Percentiles rank a stretch among this genome's conserved stretches.
phyloP scores from a whole-genome alignment of 2,888 invertebrate genomes.

The Pegoplata infirma region DNA sequence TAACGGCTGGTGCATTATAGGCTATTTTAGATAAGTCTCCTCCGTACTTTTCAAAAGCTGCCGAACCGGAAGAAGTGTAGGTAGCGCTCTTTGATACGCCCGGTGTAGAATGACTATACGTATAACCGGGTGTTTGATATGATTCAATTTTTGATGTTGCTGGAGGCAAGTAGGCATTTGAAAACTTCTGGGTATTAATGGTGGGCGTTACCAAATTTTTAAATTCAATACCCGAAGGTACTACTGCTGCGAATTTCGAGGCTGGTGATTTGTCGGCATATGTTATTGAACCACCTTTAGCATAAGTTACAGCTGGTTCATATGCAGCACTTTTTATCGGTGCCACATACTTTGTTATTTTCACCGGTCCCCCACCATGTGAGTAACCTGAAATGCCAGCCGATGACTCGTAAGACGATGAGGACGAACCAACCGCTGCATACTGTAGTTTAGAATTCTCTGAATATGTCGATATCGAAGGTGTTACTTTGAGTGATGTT shows the following conservation, averaged over 20 bases:
- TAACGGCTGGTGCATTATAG: slow-evolving; percentile 70
- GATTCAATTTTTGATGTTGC: slow-evolving; percentile 66
- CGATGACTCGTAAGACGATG: slow-evolving; percentile 71
- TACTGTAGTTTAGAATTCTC: slow-evolving; percentile 76
- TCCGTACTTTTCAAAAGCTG: slow-evolving; percentile 40
- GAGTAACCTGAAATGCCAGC: slow-evolving; percentile 72
- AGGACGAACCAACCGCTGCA: slow-evolving; percentile 72
- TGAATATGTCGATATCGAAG: slow-evolving; percentile 72
- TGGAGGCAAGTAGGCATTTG: slow-evolving; percentile 72
- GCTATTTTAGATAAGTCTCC: slow-evolving; percentile 53
- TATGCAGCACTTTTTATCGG: slow-evolving; percentile 69
- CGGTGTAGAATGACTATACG: slow-evolving; percentile 70
- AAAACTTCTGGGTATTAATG: slow-evolving; percentile 65
- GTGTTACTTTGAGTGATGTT: slow-evolving; percentile 70
- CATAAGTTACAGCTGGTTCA: slow-evolving; percentile 74
- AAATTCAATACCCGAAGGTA: slow-evolving; percentile 80
- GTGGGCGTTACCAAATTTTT: slow-evolving; percentile 80
- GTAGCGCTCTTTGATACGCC: slow-evolving; percentile 68
- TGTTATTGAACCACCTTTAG: slow-evolving; percentile 70
- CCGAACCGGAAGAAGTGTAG: slow-evolving; percentile 63
- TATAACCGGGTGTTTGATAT: slow-evolving; percentile 70
- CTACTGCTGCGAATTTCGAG: slow-evolving; percentile 76
- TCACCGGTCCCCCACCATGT: slow-evolving; percentile 65
- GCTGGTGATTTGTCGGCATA: slow-evolving; percentile 77
- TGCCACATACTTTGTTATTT: slow-evolving; percentile 70